Evolutionary conservation across 2,113 vertebrate species (phyloP), one percentile per base, ranked within the genome.

Genomic region (Cynoglossus semilaevis): DNA sequence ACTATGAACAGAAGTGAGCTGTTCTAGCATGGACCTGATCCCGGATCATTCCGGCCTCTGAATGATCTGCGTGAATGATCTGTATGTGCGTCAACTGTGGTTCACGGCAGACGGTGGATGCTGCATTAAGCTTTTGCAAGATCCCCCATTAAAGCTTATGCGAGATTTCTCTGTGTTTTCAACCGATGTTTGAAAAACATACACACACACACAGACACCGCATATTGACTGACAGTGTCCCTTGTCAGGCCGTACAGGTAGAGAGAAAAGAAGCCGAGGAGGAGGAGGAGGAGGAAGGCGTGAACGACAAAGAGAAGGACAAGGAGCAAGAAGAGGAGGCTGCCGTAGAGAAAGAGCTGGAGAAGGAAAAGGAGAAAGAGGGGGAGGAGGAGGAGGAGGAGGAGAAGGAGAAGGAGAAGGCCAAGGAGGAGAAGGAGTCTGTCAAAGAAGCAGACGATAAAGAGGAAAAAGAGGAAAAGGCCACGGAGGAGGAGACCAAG

Each of bases 401-500:
- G 37, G 15, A 42, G 34, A 34, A 64, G 58, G 60, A 44, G 36
- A 53, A 61, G 34, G 47, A 77, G 52, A 85, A 89, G 67, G 83
- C 73, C 52, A 82, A 74, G 29, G 77, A 69, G 42, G 80, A 90
- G 61, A 83, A 89, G 43, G 87, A 93, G 46, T 84, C 72, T 40
- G 88, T 81, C n/a, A 74, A 51, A 0, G 90, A 87, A 29, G 73
- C 48, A 63, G 86, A 9, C 0, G 82, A 68, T 60, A 80, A 83
- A 34, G 62, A 5, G n/a, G 92, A 92, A 40, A 70, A 80, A 44
- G 73, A 82, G 0, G 89, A 91, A 54, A 73, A 73, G 62, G 88
- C 83, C 37, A 59, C 82, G 6, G 91, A 92, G 54, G 88, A 92
- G 70, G 93, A 94, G 44, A 66, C 76, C 47, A 93, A 93, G 74